A percentile compares a stretch with the other conserved stretches of the same genome.
These are phyloP conservation scores for Lepidocyrtinus sp. DNA, from an alignment of 2,888 invertebrate genomes.

Conservation along the genomic window DNA sequence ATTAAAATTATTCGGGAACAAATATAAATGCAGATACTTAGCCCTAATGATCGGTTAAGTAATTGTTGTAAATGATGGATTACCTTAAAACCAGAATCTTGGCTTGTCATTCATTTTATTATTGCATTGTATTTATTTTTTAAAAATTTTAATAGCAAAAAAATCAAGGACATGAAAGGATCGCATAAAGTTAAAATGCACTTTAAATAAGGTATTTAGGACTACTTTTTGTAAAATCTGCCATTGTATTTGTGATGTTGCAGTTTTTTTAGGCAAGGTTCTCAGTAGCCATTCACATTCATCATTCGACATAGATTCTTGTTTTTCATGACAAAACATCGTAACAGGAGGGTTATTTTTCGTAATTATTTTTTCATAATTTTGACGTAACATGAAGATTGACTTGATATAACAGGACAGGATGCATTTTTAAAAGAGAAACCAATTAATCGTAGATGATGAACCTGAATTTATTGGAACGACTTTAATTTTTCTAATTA, in stretches of 20 bases:
- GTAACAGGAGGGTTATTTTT: background rate
- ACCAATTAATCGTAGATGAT: background rate
- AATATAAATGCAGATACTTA: background rate
- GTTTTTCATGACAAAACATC: background rate
- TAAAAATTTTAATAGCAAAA: too few relatives aligned
- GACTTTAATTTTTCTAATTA: background rate
- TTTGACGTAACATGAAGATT: background rate
- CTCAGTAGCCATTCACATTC: background rate
- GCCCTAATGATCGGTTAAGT: too few relatives aligned
- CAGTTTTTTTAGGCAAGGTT: background rate
- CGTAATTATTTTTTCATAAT: background rate
- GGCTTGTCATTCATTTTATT: too few relatives aligned
- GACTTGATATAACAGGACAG: background rate
- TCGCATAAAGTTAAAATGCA: background rate
- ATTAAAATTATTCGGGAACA: background rate
- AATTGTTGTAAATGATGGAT: too few relatives aligned
- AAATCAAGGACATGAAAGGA: conserved; percentile 7
- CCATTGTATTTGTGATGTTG: background rate
- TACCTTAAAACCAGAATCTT: too few relatives aligned
- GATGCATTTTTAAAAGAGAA: background rate
- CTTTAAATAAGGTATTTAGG: conserved; percentile 1
- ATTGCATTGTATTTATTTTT: background rate
- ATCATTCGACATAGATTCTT: background rate
- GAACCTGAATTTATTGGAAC: background rate
- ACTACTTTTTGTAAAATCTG: background rate